Evolutionary conservation across 2,888 invertebrate species (phyloP).

Genomic region (Parnassius mnemosyne): DNA sequence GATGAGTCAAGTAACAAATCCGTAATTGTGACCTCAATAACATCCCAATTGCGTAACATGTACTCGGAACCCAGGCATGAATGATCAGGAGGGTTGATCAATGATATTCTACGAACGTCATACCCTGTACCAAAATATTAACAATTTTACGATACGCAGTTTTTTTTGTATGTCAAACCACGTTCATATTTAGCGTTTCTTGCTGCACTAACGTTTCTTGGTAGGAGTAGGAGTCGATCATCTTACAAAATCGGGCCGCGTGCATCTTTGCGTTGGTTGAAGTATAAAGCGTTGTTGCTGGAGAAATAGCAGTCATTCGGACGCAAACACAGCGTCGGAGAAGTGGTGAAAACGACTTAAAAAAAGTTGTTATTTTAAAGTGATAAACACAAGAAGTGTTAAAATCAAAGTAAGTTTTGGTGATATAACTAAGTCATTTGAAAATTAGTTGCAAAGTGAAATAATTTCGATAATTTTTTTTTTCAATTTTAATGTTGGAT

Average conservation of each 20-base stretch:
- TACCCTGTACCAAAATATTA: constrained; percentile 50
- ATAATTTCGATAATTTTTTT: too few relatives aligned
- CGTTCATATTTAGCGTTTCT: constrained; percentile 32
- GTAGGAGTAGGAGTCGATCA: constrained; percentile 63
- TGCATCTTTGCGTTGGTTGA: constrained; percentile 74
- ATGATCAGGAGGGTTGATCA: constrained; percentile 75
- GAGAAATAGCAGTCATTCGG: constrained; percentile 71
- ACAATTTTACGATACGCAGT: constrained; percentile 21
- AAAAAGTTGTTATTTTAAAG: constrained; percentile 42
- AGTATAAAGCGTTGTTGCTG: constrained; percentile 73
- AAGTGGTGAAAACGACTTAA: constrained; percentile 63
- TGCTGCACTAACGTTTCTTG: constrained; percentile 41
- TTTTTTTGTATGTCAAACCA: constrained; percentile 30
- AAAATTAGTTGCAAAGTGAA: too few relatives aligned
- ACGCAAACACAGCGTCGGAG: constrained; percentile 70
- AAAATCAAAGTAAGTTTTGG: constrained; percentile 60
- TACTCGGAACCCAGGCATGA: constrained; percentile 62
- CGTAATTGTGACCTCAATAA: constrained; percentile 64
- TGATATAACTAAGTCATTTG: constrained; percentile 2
- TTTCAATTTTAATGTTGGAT: too few relatives aligned
- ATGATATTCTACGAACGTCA: constrained; percentile 65
- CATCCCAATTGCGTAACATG: constrained; percentile 65
- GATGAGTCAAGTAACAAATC: constrained; percentile 46
- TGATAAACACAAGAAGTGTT: constrained; percentile 57
- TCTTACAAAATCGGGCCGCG: constrained; percentile 76